phyloP scores from a whole-genome alignment of 2,888 invertebrate genomes.

The Tiliacea aurago region DNA sequence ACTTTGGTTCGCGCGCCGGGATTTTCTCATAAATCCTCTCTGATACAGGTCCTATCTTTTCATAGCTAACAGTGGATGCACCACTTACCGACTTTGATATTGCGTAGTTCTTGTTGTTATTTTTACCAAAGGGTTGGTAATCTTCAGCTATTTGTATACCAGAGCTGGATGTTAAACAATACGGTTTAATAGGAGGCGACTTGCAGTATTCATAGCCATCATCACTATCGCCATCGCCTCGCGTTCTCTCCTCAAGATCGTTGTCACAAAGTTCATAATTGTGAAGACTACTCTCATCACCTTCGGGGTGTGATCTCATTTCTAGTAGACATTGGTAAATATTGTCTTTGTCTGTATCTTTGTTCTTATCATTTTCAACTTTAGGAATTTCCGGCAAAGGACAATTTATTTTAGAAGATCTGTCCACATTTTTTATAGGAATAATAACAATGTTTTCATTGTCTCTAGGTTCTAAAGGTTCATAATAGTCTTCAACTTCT shows the following conservation, averaged over 20 bases:
- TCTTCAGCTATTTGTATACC: conserved; percentile 90
- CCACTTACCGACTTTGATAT: conserved; percentile 87
- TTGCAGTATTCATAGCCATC: conserved; percentile 89
- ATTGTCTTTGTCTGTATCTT: conserved; percentile 76
- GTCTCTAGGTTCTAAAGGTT: conserved; percentile 84
- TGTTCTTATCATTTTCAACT: conserved; percentile 62
- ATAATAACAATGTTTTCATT: conserved; percentile 80
- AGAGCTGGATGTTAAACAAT: conserved; percentile 83
- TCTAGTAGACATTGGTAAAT: conserved; percentile 87
- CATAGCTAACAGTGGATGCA: conserved; percentile 86
- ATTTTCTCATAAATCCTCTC: conserved; percentile 89
- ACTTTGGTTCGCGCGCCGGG: conserved; percentile 78
- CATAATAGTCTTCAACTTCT: conserved; percentile 85
- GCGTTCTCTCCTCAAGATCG: conserved; percentile 84
- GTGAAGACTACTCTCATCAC: conserved; percentile 87
- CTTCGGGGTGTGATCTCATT: conserved; percentile 88
- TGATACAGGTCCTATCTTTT: conserved; percentile 82
- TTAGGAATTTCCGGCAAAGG: conserved; percentile 89
- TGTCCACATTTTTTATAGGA: conserved; percentile 79
- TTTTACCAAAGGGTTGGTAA: conserved; percentile 81
- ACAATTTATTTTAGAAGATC: conserved; percentile 85
- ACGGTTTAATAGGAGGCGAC: conserved; percentile 83
- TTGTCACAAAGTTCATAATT: conserved; percentile 89
- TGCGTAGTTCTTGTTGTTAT: conserved; percentile 80
- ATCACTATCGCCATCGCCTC: conserved; percentile 87